Percentiles rank a stretch among this genome's conserved stretches.
These are phyloP conservation scores for Drosophila arawakana DNA, from an alignment of 1,140 invertebrate species.

Conservation along the genomic window DNA sequence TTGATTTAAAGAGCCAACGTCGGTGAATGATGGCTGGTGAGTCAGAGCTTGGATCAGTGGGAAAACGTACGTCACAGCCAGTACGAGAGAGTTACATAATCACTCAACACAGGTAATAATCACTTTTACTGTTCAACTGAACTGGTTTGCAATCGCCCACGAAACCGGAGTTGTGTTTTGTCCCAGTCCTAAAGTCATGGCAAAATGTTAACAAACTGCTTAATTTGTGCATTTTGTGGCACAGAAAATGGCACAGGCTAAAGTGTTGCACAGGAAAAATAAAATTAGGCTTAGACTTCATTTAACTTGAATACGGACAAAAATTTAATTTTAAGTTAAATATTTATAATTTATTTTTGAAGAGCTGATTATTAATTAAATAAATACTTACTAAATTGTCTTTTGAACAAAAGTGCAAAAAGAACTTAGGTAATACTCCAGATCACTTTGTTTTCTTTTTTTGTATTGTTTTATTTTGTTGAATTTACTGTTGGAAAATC, in stretches of 20 bases:
- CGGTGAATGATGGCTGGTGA: slow-evolving; percentile 37
- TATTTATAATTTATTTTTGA: no score
- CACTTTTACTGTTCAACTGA: slow-evolving; percentile 71
- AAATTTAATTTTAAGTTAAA: no score
- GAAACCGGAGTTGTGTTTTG: slow-evolving; percentile 8
- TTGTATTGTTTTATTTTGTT: neutral
- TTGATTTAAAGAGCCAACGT: slow-evolving; percentile 72
- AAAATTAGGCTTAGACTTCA: no score
- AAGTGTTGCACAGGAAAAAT: neutral
- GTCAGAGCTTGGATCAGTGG: slow-evolving; percentile 47
- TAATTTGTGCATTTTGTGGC: neutral
- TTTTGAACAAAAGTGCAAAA: no score
- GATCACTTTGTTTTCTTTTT: slow-evolving; percentile 15
- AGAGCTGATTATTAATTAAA: no score
- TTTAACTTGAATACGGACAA: no score
- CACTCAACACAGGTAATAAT: slow-evolving; percentile 59
- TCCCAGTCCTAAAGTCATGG: slow-evolving; percentile 49
- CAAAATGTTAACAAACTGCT: slow-evolving; percentile 74
- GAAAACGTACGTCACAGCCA: slow-evolving; percentile 75
- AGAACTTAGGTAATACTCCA: no score
- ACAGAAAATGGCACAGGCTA: slow-evolving; percentile 8
- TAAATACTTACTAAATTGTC: no score
- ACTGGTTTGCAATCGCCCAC: slow-evolving; percentile 70
- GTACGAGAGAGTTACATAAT: slow-evolving; percentile 63
- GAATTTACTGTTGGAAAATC: slow-evolving; percentile 7